Conservation (phyloP, 2,797 vertebrate species). For the Novumbra hubbsi region DNA sequence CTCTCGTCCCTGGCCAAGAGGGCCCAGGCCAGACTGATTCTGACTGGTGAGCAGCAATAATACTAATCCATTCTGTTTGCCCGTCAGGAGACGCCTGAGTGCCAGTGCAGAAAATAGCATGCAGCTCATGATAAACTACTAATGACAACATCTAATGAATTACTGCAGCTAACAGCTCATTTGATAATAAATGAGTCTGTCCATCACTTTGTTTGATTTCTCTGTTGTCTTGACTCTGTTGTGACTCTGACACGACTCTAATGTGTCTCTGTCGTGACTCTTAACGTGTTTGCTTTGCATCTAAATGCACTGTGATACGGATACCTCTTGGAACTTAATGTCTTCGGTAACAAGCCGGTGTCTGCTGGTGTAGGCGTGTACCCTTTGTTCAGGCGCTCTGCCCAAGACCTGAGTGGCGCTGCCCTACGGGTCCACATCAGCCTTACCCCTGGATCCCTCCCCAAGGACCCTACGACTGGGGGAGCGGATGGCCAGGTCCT, state of each 20-base stretch:
- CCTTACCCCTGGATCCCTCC: slow-evolving; percentile 43
- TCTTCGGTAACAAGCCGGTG: slow-evolving; percentile 7
- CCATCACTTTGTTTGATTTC: no score
- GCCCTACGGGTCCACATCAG: slow-evolving; percentile 82
- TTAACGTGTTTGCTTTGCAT: no score
- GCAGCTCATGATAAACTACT: no score
- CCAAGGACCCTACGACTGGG: slow-evolving; percentile 22
- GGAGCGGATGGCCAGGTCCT: slow-evolving; percentile 21
- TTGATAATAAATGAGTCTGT: no score
- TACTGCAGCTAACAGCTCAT: no score
- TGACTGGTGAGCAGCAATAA: slow-evolving; percentile 73
- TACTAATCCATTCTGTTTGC: not conserved
- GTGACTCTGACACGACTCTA: no score
- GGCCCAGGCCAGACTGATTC: slow-evolving; percentile 63
- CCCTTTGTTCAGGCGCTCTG: slow-evolving; percentile 85
- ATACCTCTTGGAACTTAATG: not conserved
- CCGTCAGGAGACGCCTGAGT: not conserved
- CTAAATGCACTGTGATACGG: not conserved
- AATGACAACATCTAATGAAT: no score
- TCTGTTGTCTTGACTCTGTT: no score
- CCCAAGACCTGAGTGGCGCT: slow-evolving; percentile 84
- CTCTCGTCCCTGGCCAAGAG: slow-evolving; percentile 73
- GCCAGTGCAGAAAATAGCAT: no score
- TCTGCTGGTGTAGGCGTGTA: slow-evolving; percentile 80
- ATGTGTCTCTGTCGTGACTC: no score